A percentile compares a stretch with the other conserved stretches of the same genome.
phyloP scores from a whole-genome alignment of 2,113 vertebrate genomes.

The Stegostoma tigrinum region DNA sequence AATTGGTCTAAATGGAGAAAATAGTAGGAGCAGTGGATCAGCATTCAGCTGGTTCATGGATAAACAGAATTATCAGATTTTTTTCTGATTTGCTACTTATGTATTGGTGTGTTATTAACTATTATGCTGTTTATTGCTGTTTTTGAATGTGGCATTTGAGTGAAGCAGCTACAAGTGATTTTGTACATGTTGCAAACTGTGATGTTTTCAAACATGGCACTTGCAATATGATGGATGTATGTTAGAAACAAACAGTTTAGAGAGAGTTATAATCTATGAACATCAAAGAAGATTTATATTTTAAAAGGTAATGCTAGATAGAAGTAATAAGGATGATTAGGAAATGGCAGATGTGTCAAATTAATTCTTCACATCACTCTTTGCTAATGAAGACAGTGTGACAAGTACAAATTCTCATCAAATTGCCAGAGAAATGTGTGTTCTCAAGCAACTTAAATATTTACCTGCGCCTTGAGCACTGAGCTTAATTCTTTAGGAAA shows the following conservation, averaged over 20 bases:
- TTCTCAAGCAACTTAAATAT: neutral
- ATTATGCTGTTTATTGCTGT: neutral
- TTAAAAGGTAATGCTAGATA: neutral
- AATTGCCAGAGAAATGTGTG: slow-evolving; percentile 8
- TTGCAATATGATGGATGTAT: neutral
- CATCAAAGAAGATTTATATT: slow-evolving; percentile 10
- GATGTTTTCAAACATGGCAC: neutral
- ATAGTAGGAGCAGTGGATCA: neutral
- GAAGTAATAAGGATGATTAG: slow-evolving; percentile 24
- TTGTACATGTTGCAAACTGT: neutral
- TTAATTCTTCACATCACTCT: slow-evolving; percentile 30
- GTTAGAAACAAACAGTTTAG: neutral
- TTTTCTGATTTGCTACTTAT: neutral
- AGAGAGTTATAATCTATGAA: neutral
- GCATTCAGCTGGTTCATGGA: neutral
- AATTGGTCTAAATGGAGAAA: neutral
- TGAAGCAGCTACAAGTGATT: neutral
- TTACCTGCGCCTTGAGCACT: neutral
- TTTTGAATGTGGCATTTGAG: neutral
- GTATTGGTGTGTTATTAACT: neutral
- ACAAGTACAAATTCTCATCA: slow-evolving; percentile 13
- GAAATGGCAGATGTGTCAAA: slow-evolving; percentile 34
- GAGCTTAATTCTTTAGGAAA: neutral
- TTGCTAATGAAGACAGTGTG: slow-evolving; percentile 26
- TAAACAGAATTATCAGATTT: neutral